Base-by-base conservation (phyloP, 2,113 vertebrate genomes). In the Oncorhynchus mykiss region DNA sequence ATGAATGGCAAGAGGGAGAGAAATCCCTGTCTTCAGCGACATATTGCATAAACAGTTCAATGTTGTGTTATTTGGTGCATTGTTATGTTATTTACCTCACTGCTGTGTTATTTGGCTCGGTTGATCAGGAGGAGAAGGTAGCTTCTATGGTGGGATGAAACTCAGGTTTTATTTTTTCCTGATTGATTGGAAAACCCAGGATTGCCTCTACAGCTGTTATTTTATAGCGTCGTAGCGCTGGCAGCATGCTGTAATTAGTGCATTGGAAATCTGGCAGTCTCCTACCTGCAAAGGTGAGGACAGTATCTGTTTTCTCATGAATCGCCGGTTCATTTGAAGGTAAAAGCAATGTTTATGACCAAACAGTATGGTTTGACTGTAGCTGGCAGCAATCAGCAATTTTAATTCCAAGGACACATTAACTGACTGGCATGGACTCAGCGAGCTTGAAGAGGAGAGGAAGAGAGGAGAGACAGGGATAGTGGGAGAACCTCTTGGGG, bases 401-500 rank as follows among this genome's bases (percentile, higher is more conserved):
- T 85, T 84, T 71, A 77, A 84, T 84, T 82, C 59, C 85, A 88
- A 91, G 77, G 81, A 87, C 82, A 80, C 71, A 24, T 87, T 83
- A 54, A 80, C 77, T 78, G 31, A 45, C 51, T 60, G 66, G 67
- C 76, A 79, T 20, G 59, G 67, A 73, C 65, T 73, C 70, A 25
- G 70, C 73, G 1, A 65, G 83, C 60, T 54, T 34, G 67, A 29
- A 51, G 49, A 75, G 69, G 11, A 29, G 27, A 20, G n/a, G 5
- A 67, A 62, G 49, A 34, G 29, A 45, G 34, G 59, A 67, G 29
- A 71, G 76, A 77, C 68, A 74, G 20, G 29, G 70, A 67, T n/a
- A 39, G n/a, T 64, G 31, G 71, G 48, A 69, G 13, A 8, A 22
- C 59, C 59, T 62, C 59, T 62, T 62, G 67, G 59, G 27, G 62